Evolutionary conservation across 2,888 invertebrate species (phyloP).

Genomic region (Agrotis ipsilon): DNA sequence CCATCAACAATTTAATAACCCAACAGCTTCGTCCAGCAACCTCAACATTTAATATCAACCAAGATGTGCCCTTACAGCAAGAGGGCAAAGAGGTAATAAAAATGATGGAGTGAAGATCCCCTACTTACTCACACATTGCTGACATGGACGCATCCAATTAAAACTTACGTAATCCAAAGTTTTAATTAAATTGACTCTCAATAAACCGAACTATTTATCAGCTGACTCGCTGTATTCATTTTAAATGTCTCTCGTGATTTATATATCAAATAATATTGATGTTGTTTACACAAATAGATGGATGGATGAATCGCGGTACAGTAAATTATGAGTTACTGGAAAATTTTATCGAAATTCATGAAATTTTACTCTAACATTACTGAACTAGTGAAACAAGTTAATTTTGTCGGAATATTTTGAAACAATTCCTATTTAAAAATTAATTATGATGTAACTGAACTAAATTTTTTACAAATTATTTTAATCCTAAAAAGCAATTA

Average conservation of each 20-base stretch:
- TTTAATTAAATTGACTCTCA: conserved; percentile 76
- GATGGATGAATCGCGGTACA: neutral
- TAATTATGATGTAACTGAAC: too few relatives aligned
- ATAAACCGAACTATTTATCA: conserved; percentile 73
- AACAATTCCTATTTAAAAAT: too few relatives aligned
- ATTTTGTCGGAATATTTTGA: too few relatives aligned
- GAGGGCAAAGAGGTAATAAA: conserved; percentile 54
- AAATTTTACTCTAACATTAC: neutral
- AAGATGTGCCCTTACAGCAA: conserved; percentile 46
- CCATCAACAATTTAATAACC: conserved; percentile 7
- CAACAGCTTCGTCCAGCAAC: neutral
- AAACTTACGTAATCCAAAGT: conserved; percentile 76
- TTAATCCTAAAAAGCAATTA: too few relatives aligned
- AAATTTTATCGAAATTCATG: conserved; percentile 2
- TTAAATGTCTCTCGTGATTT: conserved; percentile 53
- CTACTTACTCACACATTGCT: conserved; percentile 47
- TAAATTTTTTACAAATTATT: too few relatives aligned
- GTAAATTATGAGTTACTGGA: conserved; percentile 21
- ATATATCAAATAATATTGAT: conserved; percentile 35
- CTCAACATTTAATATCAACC: neutral
- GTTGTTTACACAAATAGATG: conserved; percentile 37
- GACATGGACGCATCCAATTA: conserved; percentile 69
- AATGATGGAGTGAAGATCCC: conserved; percentile 55
- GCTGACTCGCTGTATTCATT: conserved; percentile 58
- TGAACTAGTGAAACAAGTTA: neutral